Base-by-base conservation (phyloP, 1,140 invertebrate species). In the Riptortus pedestris region DNA sequence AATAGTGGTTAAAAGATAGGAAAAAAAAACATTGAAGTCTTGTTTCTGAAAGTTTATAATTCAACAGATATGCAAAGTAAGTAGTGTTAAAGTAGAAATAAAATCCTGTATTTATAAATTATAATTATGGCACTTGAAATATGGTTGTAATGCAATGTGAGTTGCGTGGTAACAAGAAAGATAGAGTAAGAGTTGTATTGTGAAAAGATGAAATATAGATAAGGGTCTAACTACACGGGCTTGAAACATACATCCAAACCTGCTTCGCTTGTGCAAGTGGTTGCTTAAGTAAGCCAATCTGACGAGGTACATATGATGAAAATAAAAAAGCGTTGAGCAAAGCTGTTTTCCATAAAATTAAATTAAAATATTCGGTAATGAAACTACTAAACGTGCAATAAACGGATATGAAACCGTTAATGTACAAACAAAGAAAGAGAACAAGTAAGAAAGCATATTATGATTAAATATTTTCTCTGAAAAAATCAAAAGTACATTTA, bases 401-500 rank as follows among this genome's bases (percentile, higher is more conserved):
- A 47, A 47, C 45, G 45, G 45, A 47, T 47, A 47, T 47, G 45
- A 47, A 47, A 47, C 45, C 45, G 45, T 47, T 47, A 47, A 47
- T 47, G 45, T 47, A 47, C 45, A 47, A 47, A 47, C 45, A 47
- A 47, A 47, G 45, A 47, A 47, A 47, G 45, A 47, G 45, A 47
- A 47, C 45, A 47, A 22, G 22, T 47, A 47, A 47, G 45, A 47
- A 47, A 47, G 45, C 22, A 47, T 47, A 47, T 47, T 47, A 47
- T 20, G 22, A 47, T 20, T 47, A 47, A 20, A 47, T 2, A 47
- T n/a, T 20, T 20, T 47, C 18, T 9, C 22, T n/a, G 22, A 47
- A 1, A 47, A 47, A 47, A 47, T 20, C 4, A n/a, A 20, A 47
- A 47, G 45, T 47, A 47, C 45, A 47, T 47, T 47, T 20, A 47